phyloP scores from a whole-genome alignment of 2,888 invertebrate species.

The Lepeophtheirus nordmannii region DNA sequence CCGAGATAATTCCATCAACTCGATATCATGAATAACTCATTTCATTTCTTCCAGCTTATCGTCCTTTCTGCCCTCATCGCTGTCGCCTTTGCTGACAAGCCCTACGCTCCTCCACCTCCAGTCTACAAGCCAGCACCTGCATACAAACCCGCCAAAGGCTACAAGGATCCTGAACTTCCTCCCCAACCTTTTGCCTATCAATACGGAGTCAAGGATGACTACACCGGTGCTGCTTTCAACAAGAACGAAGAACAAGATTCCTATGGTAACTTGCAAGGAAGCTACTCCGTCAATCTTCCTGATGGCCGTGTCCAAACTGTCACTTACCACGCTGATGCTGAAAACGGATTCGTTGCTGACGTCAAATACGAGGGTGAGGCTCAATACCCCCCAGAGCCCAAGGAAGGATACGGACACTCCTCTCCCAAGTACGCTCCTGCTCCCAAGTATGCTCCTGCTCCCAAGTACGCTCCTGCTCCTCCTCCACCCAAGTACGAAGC shows the following conservation, averaged over 20 bases:
- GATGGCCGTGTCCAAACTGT: slow-evolving; percentile 22
- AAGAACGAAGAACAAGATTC: slow-evolving; percentile 21
- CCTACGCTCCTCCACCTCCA: slow-evolving; percentile 16
- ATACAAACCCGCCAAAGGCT: slow-evolving; percentile 8
- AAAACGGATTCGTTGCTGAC: slow-evolving; percentile 24
- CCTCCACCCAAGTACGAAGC: neutral
- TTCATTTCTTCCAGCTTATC: slow-evolving; percentile 4
- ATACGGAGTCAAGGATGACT: slow-evolving; percentile 24
- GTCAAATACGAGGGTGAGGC: slow-evolving; percentile 24
- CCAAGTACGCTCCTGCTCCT: slow-evolving; percentile 6
- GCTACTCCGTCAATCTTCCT: slow-evolving; percentile 23
- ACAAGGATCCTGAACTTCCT: slow-evolving; percentile 15
- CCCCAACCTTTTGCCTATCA: slow-evolving; percentile 25
- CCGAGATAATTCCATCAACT: too few species aligned
- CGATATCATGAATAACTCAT: too few species aligned
- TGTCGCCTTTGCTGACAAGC: slow-evolving; percentile 10
- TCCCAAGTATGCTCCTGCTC: slow-evolving; percentile 22
- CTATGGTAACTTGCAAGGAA: slow-evolving; percentile 22
- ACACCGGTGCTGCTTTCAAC: slow-evolving; percentile 23
- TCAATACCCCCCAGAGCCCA: slow-evolving; percentile 21
- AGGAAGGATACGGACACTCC: slow-evolving; percentile 10
- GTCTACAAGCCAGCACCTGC: neutral
- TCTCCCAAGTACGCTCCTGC: slow-evolving; percentile 15
- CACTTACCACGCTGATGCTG: slow-evolving; percentile 22
- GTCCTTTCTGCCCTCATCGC: slow-evolving; percentile 9